A percentile compares a stretch with the other conserved stretches of the same genome.
These are phyloP conservation scores for Pituophis catenifer DNA, from an alignment of 2,113 vertebrate species.

Conservation along the genomic window DNA sequence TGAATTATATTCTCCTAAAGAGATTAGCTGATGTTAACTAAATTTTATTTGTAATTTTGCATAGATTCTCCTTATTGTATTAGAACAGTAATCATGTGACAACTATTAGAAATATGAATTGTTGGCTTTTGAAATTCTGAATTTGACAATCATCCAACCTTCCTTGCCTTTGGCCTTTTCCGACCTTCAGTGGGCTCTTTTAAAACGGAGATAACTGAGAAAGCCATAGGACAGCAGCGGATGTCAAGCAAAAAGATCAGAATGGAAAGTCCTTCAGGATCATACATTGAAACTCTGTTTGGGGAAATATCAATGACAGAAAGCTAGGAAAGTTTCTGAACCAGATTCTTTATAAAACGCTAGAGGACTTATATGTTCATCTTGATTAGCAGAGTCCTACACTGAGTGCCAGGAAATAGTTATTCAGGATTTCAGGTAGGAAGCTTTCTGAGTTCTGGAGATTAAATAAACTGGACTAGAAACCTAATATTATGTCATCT, in stretches of 20 bases:
- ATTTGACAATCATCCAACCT: neutral
- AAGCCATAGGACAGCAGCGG: neutral
- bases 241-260: neutral
- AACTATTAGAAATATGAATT: neutral
- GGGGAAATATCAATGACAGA: neutral
- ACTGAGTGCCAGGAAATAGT: neutral
- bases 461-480: neutral
- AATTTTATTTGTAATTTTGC: constrained; percentile 32
- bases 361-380: neutral
- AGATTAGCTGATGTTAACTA: constrained; percentile 42
- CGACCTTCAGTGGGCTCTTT: neutral
- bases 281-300: neutral
- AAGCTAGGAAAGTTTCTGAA: neutral
- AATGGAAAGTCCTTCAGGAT: neutral
- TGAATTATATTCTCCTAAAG: constrained; percentile 37
- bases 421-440: neutral
- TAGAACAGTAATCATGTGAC: neutral
- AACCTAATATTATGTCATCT: neutral
- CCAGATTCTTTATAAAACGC: neutral
- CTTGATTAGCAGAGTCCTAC: neutral
- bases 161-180: neutral
- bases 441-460: neutral
- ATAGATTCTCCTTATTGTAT: neutral
- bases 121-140: neutral
- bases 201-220: neutral